Evolutionary conservation across 2,888 invertebrate genomes (phyloP), one percentile per base, ranked within the genome.

Genomic region (Pseudeuparius sepicola): DNA sequence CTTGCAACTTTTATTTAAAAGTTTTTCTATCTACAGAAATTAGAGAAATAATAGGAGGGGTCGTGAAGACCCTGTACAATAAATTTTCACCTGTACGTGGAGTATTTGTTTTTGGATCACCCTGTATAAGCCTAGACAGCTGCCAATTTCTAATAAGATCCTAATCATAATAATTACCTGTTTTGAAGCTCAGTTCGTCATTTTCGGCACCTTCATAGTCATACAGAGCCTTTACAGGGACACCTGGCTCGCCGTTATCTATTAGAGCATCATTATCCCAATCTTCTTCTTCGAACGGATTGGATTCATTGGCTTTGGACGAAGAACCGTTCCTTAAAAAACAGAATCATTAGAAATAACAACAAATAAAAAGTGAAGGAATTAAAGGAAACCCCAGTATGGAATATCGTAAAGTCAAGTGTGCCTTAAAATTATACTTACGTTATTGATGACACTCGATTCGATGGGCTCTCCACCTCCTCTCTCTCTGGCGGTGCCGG

Each of bases 181-280:
- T 87, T 65, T 90, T 81, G 65, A 97, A 96, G 64, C 83, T 87
- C 34, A 97, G 77, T 65, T 97, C 97, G 64, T 97, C 97, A 52
- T 85, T 88, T 72, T 97, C 97, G 2, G 93, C 90, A 45, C 93
- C 94, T 46, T 86, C 88, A 57, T 97, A 97, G 66, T 96, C 93
- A 63, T 96, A 97, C 18, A 97, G 69, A 25, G 96, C 97, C 53
- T 87, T 78, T 30, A 96, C 94, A 18, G 90, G 88, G 53, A 93
- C 82, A 26, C 93, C 93, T 9, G 90, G 89, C 65, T 92, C 90
- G 24, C 92, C 92, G 43, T 82, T 86, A 64, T 93, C 93, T 11
- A 88, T 84, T 45, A 92, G 68, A 15, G 86, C 79, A 44, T 88
- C 89, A 20, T 71, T 72, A 53, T 85, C 85, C 76, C 75, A 76